phyloP scores from a whole-genome alignment of 2,888 invertebrate genomes.

The Dermolepida albohirtum region DNA sequence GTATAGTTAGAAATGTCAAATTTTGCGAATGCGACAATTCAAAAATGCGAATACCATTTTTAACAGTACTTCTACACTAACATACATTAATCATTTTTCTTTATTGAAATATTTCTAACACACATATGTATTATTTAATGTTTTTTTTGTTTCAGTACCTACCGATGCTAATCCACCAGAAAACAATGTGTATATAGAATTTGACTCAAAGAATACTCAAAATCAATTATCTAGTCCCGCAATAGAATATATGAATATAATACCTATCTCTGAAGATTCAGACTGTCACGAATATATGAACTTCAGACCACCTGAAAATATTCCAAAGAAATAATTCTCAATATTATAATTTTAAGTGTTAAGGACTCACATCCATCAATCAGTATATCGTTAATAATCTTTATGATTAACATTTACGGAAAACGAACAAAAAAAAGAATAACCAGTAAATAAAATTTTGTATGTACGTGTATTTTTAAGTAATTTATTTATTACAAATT shows the following conservation, averaged over 20 bases:
- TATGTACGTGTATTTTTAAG: constrained; percentile 50
- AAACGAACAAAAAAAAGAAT: constrained; percentile 22
- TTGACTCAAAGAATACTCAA: constrained; percentile 36
- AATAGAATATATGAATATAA: constrained; percentile 40
- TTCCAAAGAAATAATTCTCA: constrained; percentile 20
- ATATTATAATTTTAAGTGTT: constrained; percentile 3
- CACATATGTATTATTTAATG: neutral
- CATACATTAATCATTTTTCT: neutral
- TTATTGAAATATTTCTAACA: neutral
- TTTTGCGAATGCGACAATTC: no score
- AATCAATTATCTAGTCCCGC: constrained; percentile 28
- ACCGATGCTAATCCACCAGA: constrained; percentile 25
- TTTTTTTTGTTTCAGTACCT: constrained; percentile 24
- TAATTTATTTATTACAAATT: constrained; percentile 53
- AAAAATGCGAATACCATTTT: no score
- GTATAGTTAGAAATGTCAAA: no score
- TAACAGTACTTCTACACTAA: no score
- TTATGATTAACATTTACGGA: constrained; percentile 22
- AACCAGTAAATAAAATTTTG: constrained; percentile 37
- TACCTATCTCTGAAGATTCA: constrained; percentile 17
- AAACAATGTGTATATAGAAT: constrained; percentile 42
- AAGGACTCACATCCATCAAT: constrained; percentile 16
- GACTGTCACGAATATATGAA: constrained; percentile 42
- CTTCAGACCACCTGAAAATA: constrained; percentile 19
- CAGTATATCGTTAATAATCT: constrained; percentile 24